Evolutionary conservation across 1,140 invertebrate species (phyloP).

Genomic region (Lepidurus apus): DNA sequence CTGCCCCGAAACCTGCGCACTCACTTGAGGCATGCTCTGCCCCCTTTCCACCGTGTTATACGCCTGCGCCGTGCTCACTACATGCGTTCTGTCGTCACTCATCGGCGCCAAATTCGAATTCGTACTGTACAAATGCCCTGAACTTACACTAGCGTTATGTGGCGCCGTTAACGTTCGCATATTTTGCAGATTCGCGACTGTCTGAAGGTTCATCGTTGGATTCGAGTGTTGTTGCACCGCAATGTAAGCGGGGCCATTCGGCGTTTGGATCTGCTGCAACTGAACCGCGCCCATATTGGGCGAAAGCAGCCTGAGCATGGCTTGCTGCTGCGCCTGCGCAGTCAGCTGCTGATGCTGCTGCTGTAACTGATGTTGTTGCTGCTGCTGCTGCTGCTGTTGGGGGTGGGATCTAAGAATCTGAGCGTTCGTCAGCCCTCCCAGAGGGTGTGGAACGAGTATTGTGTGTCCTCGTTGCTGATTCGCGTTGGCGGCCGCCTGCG

Average conservation of each 20-base stretch:
- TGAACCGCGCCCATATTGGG: slow-evolving; percentile 42
- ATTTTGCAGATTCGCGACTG: slow-evolving; percentile 9
- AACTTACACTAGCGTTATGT: neutral
- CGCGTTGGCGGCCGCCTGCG: slow-evolving; percentile 24
- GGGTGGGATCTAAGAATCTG: slow-evolving; percentile 19
- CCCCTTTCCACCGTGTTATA: neutral
- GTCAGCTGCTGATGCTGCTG: slow-evolving; percentile 38
- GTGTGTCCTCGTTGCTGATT: slow-evolving; percentile 27
- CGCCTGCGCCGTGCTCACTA: neutral
- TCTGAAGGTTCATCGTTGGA: slow-evolving; percentile 33
- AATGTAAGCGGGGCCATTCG: slow-evolving; percentile 48
- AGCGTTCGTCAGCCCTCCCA: slow-evolving; percentile 24
- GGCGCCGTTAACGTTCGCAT: neutral
- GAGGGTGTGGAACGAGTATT: neutral
- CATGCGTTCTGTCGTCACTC: neutral
- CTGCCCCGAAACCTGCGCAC: neutral
- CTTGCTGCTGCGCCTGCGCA: slow-evolving; percentile 36
- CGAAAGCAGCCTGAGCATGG: slow-evolving; percentile 32
- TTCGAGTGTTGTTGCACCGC: slow-evolving; percentile 41
- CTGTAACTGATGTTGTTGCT: slow-evolving; percentile 37
- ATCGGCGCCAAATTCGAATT: neutral
- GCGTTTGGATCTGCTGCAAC: slow-evolving; percentile 50
- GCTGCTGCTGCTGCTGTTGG: slow-evolving; percentile 24
- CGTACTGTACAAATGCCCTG: neutral
- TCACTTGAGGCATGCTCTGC: neutral